Evolutionary conservation across 2,113 vertebrate species (phyloP).

Genomic region (Solenodon paradoxus): DNA sequence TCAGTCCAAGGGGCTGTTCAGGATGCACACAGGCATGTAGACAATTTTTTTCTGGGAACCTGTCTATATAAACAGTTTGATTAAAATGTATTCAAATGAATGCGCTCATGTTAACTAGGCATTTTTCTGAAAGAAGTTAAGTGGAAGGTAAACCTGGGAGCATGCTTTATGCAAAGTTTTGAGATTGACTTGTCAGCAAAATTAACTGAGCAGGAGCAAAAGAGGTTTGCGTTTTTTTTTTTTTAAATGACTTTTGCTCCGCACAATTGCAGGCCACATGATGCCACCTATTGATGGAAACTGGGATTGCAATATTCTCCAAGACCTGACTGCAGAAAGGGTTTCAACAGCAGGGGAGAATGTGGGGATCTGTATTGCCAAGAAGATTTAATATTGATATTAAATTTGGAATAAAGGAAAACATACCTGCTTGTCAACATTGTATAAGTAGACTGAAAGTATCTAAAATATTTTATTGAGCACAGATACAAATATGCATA

Average conservation of each 20-base stretch:
- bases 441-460: background rate
- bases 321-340: background rate
- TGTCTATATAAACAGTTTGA: background rate
- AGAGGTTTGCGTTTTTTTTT: background rate
- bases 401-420: background rate
- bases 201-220: background rate
- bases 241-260: background rate
- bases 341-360: background rate
- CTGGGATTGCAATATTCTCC: background rate
- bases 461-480: background rate
- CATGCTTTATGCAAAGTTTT: background rate
- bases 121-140: background rate
- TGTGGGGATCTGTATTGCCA: background rate
- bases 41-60: background rate
- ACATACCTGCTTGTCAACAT: background rate
- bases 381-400: background rate
- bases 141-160: background rate
- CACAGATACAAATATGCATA: background rate
- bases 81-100: background rate
- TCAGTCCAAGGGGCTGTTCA: background rate
- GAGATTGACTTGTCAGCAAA: background rate
- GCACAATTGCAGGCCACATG: background rate
- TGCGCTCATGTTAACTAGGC: background rate
- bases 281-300: conserved; percentile 43
- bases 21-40: background rate